Conservation (phyloP, 1,140 invertebrate species). For the Bombus consobrinus region DNA sequence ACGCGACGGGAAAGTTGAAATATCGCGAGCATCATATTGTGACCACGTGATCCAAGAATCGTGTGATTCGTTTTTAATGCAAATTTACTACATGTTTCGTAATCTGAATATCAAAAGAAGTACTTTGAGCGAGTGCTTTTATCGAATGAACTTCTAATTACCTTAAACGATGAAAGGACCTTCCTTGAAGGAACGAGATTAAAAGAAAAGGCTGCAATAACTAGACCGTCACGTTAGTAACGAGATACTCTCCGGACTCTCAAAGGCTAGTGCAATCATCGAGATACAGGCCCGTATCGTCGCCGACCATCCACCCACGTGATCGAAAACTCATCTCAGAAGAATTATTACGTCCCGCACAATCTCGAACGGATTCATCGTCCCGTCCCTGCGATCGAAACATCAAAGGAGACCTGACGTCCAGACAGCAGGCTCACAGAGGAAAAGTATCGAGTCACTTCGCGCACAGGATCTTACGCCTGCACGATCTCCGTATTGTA, state of each 20-base stretch:
- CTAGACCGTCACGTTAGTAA: background rate
- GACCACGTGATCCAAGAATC: conserved; percentile 25
- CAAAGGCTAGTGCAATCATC: background rate
- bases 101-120: background rate
- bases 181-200: background rate
- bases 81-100: background rate
- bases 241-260: background rate
- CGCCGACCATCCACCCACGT: conserved; percentile 18
- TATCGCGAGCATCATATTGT: background rate
- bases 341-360: background rate
- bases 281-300: background rate
- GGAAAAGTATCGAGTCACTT: background rate
- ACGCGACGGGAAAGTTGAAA: background rate
- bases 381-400: background rate
- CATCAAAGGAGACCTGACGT: conserved; percentile 37
- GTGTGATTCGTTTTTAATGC: background rate
- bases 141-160: background rate
- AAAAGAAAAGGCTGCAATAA: background rate
- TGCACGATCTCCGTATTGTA: too few species aligned
- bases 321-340: conserved; percentile 29
- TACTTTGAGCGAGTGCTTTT: background rate
- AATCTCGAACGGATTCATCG: background rate
- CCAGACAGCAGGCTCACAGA: background rate
- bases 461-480: background rate
- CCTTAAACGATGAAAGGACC: background rate